Evolutionary conservation across 2,888 invertebrate genomes (phyloP).

Genomic region (Hedychridium roseum): DNA sequence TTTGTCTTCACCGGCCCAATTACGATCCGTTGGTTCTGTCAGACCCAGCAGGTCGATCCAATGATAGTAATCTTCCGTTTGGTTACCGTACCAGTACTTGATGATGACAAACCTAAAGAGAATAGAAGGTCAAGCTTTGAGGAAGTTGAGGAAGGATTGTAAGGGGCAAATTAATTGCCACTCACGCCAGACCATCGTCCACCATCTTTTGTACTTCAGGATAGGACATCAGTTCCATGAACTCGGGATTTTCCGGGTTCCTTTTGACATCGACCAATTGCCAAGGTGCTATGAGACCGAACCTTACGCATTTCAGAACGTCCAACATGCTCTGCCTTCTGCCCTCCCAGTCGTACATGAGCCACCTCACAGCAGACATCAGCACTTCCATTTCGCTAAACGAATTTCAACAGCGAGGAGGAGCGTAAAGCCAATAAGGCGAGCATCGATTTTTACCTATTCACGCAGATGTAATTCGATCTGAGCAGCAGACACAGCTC

Average conservation of each 20-base stretch:
- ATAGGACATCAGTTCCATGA: slow-evolving; percentile 74
- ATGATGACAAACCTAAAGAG: slow-evolving; percentile 75
- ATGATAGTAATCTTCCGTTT: slow-evolving; percentile 75
- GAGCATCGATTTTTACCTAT: slow-evolving; percentile 67
- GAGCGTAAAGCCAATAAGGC: too few relatives aligned
- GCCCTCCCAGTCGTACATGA: slow-evolving; percentile 75
- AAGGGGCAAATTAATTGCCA: not conserved
- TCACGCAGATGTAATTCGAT: slow-evolving; percentile 79
- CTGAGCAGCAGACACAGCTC: slow-evolving; percentile 74
- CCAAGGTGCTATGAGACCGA: slow-evolving; percentile 82
- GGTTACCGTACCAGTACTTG: slow-evolving; percentile 79
- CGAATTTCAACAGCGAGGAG: slow-evolving; percentile 4
- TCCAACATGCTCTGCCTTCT: slow-evolving; percentile 69
- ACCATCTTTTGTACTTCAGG: slow-evolving; percentile 79
- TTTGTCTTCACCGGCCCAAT: slow-evolving; percentile 73
- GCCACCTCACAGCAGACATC: slow-evolving; percentile 83
- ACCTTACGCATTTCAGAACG: slow-evolving; percentile 77
- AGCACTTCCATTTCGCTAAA: slow-evolving; percentile 77
- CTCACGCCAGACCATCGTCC: slow-evolving; percentile 82
- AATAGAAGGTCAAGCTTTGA: slow-evolving; percentile 7
- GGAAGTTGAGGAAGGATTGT: not conserved
- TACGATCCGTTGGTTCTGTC: slow-evolving; percentile 75
- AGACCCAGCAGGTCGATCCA: slow-evolving; percentile 76
- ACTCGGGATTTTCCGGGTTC: slow-evolving; percentile 77
- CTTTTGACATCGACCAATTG: slow-evolving; percentile 80